Percentiles rank a stretch among this genome's conserved stretches.
phyloP scores from a whole-genome alignment of 1,140 invertebrate species.

The Acyrthosiphon pisum region DNA sequence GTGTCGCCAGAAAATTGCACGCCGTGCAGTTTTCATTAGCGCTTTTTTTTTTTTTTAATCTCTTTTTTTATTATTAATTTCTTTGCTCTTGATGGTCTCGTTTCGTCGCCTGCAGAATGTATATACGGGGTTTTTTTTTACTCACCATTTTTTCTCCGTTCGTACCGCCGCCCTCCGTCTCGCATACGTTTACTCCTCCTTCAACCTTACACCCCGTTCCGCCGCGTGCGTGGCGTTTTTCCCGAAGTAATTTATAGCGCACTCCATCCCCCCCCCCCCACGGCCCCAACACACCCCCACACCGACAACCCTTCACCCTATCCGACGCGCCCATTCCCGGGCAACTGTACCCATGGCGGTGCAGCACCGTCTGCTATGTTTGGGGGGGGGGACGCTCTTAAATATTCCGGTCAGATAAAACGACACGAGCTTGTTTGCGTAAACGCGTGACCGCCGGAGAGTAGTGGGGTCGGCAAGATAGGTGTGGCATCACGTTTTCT shows the following conservation, averaged over 20 bases:
- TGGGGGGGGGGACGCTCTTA: neutral
- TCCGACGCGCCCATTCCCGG: neutral
- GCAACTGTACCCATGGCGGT: neutral
- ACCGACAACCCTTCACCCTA: neutral
- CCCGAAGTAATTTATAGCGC: slow-evolving; percentile 33
- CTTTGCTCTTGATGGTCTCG: neutral
- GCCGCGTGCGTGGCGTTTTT: neutral
- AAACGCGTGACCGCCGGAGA: neutral
- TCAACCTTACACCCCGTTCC: neutral
- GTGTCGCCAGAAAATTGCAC: neutral
- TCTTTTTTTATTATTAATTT: slow-evolving; percentile 39
- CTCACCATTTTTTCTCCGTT: neutral
- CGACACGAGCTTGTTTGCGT: slow-evolving; percentile 51
- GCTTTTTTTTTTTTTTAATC: neutral
- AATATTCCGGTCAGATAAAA: slow-evolving; percentile 56
- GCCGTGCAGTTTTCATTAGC: neutral
- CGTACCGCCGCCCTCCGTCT: neutral
- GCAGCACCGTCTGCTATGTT: no score
- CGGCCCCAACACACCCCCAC: neutral
- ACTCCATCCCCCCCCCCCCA: no score
- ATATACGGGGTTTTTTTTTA: neutral
- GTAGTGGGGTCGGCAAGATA: neutral
- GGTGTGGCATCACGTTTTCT: slow-evolving; percentile 32
- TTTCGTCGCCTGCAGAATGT: neutral
- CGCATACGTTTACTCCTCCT: neutral